Percentiles rank a stretch among this genome's conserved stretches.
Conservation (phyloP, 2,888 invertebrate species). For the Augiades crinisus region DNA sequence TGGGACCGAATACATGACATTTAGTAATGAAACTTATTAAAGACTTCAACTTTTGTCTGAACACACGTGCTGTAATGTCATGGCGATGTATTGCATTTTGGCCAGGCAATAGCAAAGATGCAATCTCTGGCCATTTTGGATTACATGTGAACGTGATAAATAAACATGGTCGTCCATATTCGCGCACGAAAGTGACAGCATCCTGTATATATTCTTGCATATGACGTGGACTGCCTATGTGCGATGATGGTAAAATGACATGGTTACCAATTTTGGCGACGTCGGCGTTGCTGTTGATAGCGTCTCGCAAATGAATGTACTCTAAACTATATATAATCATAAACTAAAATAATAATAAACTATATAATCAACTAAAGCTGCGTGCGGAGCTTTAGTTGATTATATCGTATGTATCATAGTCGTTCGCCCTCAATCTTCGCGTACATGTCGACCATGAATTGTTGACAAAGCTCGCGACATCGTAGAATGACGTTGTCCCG, state of each 20-base stretch:
- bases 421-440: slow-evolving; percentile 52
- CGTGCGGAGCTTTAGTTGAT: not conserved
- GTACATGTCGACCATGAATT: slow-evolving; percentile 53
- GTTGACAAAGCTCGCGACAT: slow-evolving; percentile 40
- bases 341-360: too few relatives aligned
- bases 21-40: too few relatives aligned
- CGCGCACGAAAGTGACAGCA: slow-evolving; percentile 28
- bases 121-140: too few relatives aligned
- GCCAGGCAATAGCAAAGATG: too few relatives aligned
- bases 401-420: slow-evolving; percentile 36
- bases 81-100: too few relatives aligned
- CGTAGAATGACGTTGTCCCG: slow-evolving; percentile 30
- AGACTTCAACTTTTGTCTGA: too few relatives aligned
- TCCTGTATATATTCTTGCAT: slow-evolving; percentile 31
- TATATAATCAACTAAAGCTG: too few relatives aligned
- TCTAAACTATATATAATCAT: too few relatives aligned
- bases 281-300: slow-evolving; percentile 31
- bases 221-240: slow-evolving; percentile 12
- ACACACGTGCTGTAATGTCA: too few relatives aligned
- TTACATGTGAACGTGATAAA: too few relatives aligned
- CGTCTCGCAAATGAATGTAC: slow-evolving; percentile 34
- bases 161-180: slow-evolving; percentile 25
- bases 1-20: too few relatives aligned
- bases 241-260: slow-evolving; percentile 25
- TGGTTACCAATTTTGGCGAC: slow-evolving; percentile 28